phyloP scores from a whole-genome alignment of 2,797 vertebrate species.

The Helarctos malayanus region DNA sequence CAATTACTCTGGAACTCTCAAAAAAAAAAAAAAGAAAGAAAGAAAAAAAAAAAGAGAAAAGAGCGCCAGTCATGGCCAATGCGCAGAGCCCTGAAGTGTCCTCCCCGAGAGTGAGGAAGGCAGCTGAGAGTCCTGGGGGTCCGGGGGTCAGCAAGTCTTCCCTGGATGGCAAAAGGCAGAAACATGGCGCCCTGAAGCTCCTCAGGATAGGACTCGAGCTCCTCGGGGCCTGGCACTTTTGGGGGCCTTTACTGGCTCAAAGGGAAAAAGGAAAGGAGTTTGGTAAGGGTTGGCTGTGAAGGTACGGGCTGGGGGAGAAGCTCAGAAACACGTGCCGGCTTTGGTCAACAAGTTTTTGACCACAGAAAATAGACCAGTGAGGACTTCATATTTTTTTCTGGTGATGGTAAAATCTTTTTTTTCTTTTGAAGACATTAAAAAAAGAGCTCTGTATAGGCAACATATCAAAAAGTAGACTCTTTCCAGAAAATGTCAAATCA shows the following conservation, averaged over 20 bases:
- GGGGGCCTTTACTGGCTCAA: not conserved
- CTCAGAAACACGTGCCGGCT: not conserved
- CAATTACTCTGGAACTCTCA: not conserved
- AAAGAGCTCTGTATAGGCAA: not conserved
- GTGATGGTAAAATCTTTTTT: not conserved
- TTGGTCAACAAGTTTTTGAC: not conserved
- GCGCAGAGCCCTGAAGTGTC: not conserved
- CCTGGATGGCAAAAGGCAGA: not conserved
- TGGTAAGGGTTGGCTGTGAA: not conserved
- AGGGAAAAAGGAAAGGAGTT: not conserved
- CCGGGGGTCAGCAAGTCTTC: rapidly evolving
- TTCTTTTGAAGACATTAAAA: slow-evolving; percentile 24
- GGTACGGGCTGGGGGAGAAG: not conserved
- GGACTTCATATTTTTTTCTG: not conserved
- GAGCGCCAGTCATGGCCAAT: not conserved
- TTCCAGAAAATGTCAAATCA: slow-evolving; percentile 51
- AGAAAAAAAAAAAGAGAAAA: not conserved
- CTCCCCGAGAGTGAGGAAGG: not conserved
- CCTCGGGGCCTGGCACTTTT: not conserved
- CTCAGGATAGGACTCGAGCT: not conserved
- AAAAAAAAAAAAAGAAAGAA: not conserved
- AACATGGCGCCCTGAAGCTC: not conserved
- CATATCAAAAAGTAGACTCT: slow-evolving; percentile 34
- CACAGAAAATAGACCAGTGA: not conserved
- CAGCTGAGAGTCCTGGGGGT: not conserved